Percentiles rank a stretch among this genome's conserved stretches.
Conservation (phyloP, 2,888 invertebrate species). For the Zelleria hepariella region DNA sequence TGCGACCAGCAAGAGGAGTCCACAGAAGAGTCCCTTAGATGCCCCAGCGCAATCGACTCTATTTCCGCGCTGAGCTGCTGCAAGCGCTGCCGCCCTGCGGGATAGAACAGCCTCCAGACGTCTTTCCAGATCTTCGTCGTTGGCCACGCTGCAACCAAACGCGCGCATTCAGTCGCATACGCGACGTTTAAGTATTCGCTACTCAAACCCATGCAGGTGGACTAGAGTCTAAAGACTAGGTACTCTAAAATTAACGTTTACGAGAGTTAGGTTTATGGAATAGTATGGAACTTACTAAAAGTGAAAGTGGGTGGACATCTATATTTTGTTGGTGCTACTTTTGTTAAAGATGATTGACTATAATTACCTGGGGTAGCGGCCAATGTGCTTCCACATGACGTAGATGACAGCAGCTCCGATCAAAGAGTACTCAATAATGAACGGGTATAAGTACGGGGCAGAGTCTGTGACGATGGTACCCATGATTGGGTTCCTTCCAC, state of each 20-base stretch:
- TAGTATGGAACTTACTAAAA: not conserved
- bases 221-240: not conserved
- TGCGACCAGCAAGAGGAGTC: conserved; percentile 88
- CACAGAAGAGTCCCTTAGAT: conserved; percentile 93
- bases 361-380: conserved; percentile 83
- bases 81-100: conserved; percentile 87
- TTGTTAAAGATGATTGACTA: not conserved
- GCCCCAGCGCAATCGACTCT: conserved; percentile 96
- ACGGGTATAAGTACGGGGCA: conserved; percentile 95
- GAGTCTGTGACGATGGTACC: conserved; percentile 93
- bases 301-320: not conserved
- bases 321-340: not conserved
- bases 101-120: conserved; percentile 90
- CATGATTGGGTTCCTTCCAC: conserved; percentile 91
- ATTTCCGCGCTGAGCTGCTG: conserved; percentile 85
- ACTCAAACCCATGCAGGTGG: conserved; percentile 4
- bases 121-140: conserved; percentile 89
- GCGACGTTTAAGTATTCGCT: not conserved
- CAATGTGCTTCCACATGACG: conserved; percentile 97
- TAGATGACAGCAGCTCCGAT: conserved; percentile 96
- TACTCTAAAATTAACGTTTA: not conserved
- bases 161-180: conserved; percentile 40
- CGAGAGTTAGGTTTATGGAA: not conserved
- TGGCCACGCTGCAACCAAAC: conserved; percentile 71
- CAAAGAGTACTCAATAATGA: conserved; percentile 95